Evolutionary conservation across 2,888 invertebrate species (phyloP), one percentile per base, ranked within the genome.

Genomic region (Xylota sylvarum): DNA sequence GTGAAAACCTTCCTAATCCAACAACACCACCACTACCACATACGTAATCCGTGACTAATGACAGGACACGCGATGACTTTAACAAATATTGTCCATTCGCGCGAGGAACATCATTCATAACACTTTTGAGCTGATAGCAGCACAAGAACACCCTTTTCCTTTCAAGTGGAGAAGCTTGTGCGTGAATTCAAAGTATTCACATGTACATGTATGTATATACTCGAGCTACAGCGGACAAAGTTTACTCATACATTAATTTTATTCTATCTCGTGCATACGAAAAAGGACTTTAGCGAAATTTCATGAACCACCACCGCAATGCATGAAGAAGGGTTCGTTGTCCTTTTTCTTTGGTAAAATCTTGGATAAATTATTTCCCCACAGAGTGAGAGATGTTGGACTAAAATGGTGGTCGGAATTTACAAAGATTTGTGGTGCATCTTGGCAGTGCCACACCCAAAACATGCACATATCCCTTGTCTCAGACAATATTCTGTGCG

Each of bases 221-320:
- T 64, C 1, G 12, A 52, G 65, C 27, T 48, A 12, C 50, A 52
- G 64, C 43, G 56, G 60, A 52, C 58, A 72, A 86, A 81, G 72
- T 86, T 81, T 81, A 60, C 37, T 86, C 81, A 52, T 48, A 58
- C 65, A 81, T 77, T 81, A 77, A 77, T 80, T 79, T 84, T 35
- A 69, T 84, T 79, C 73, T 84, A 84, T 84, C 78, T 73, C 67
- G 35, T 64, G 40, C 48, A 65, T 43, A 58, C 19, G 48, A 56
- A 14, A 14, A 43, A 60, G 19, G 48, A 60, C 19, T 55, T 10
- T 27, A 17, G 12, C 4, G 19, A 50, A 40, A 65, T 70, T 50
- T 56, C 37, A 74, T 64, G 56, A 77, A 43, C 73, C 69, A 35
- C 19, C 27, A 58, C 12, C 9, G 1, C 30, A 55, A 60, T 73